Evolutionary conservation across 2,888 invertebrate species (phyloP), one percentile per base, ranked within the genome.

Genomic region (Sipha maydis): DNA sequence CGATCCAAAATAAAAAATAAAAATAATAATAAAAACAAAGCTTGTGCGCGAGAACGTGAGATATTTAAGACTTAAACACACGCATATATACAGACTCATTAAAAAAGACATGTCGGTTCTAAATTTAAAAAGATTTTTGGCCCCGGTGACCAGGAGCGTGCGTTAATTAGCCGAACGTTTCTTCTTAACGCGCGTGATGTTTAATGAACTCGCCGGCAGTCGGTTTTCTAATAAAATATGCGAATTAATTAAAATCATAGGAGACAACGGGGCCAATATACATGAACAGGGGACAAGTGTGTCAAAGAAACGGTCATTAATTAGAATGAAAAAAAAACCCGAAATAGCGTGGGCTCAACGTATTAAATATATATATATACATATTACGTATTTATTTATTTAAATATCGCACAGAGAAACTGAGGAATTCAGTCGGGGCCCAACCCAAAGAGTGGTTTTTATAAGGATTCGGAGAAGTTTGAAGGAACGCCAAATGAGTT

Each of bases 271-370:
- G 67, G 78, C 71, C 79, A 71, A 85, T 85, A 85, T 38, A 85
- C 19, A 31, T 21, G 61, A 61, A n/a, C 76, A 14, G 75, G 48
- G 34, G 78, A 79, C 86, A 86, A 86, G 80, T 88, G 76, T 88
- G 88, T 88, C 80, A 88, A 88, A 88, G 80, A 67, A 75, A 88
- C 80, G 80, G 88, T 82, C 88, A 88, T 88, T 88, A 88, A 88
- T 88, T 88, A 71, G 61, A 75, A 80, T 78, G 77, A 67, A 85
- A 67, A 67, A 82, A 85, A 77, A 86, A 88, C 38, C 73, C 79
- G 61, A 82, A 82, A 82, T 82, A 82, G 88, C 88, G 88, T 88
- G 88, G 88, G 88, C 67, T 82, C 73, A 25, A 82, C 48, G 34
- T 80, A 80, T 86, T 73, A 61, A 56, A 80, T 25, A 48, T 61